Evolutionary conservation across 2,888 invertebrate species (phyloP), one percentile per base, ranked within the genome.

Genomic region (Caenorhabditis sp.): DNA sequence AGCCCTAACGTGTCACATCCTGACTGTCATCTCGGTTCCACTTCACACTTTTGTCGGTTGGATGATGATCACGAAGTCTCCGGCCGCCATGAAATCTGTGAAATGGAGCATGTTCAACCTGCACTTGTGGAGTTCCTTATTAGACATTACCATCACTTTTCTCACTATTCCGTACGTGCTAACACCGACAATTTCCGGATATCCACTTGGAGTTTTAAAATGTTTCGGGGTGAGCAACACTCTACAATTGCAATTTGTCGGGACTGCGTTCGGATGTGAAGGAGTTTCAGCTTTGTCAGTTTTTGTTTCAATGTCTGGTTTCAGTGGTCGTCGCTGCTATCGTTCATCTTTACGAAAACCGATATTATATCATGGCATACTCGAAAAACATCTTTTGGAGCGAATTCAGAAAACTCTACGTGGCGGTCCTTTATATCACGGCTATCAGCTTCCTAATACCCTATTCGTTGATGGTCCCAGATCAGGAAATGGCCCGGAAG

Each of bases 111-210:
- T n/a, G n/a, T n/a, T n/a, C 17, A 59, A 68, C 13, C 2, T 58
- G 1, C 58, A 59, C 35, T 50, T 68, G 11, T 68, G 68, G 68
- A 52, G 68, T 30, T 32, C 43, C 8, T 26, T 52, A 4, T 52
- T 68, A 24, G 68, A 68, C n/a, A 3, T 68, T 17, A 22, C 27
- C 7, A 32, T 48, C 3, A 68, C 58, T 17, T 20, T 58, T 4
- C 2, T 68, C 32, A 52, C 52, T 0, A 52, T 30, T 35, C 68
- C 68, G 0, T 59, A 39, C 13, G 35, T 52, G 0, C n/a, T 68
- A 1, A 43, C 59, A 26, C 68, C 68, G 2, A 30, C 56, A 2
- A 22, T 58, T n/a, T 50, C 68, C 20, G 68, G 68, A 0, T 48
- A 32, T 50, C 56, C 58, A 0, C 3, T 52, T 6, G 68, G 68